These are phyloP conservation scores for Zosterops borbonicus DNA, from an alignment of 2,113 vertebrate species.

Conservation along the genomic window DNA sequence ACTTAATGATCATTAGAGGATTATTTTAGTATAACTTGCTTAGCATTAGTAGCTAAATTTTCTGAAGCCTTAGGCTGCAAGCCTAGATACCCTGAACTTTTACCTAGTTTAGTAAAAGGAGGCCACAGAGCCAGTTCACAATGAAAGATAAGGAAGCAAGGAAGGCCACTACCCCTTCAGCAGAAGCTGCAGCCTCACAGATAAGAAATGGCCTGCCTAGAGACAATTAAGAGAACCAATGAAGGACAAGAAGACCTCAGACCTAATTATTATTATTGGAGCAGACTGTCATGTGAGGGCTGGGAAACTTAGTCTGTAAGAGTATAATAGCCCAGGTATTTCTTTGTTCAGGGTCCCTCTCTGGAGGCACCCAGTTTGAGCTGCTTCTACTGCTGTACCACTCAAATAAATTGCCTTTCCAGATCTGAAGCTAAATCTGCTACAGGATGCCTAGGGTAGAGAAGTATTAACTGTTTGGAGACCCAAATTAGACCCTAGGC, in stretches of 20 bases:
- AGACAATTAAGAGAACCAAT: neutral
- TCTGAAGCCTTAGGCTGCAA: neutral
- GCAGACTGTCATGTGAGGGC: neutral
- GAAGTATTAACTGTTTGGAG: neutral
- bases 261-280: neutral
- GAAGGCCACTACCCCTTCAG: neutral
- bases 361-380: neutral
- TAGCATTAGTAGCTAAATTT: neutral
- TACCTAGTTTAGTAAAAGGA: neutral
- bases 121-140: neutral
- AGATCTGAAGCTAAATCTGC: neutral
- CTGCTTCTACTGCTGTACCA: neutral
- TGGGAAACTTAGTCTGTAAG: neutral
- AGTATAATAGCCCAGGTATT: neutral
- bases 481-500: neutral
- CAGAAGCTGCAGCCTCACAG: neutral
- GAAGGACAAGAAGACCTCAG: neutral
- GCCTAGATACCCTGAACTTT: neutral
- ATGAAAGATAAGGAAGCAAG: neutral
- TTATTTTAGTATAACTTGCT: neutral
- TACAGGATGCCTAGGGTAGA: neutral
- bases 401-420: neutral
- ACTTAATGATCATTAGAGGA: too few species aligned
- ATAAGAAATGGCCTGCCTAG: neutral
- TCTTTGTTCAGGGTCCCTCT: neutral